phyloP scores from a whole-genome alignment of 2,888 invertebrate genomes.

The Parapristionchus giblindavisi region DNA sequence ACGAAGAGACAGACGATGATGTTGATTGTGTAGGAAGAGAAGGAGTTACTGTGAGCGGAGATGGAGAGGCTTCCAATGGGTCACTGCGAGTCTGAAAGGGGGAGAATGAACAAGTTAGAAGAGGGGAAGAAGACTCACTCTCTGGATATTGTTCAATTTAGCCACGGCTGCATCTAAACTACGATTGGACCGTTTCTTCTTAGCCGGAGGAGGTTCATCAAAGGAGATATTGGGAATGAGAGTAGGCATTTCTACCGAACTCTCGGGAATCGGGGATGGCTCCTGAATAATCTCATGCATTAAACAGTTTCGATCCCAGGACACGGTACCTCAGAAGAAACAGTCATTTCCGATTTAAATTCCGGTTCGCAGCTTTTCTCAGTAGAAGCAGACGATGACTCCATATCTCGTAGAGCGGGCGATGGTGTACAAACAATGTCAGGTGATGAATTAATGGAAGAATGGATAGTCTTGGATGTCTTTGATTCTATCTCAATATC shows the following conservation, averaged over 20 bases:
- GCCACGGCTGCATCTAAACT: conserved; percentile 58
- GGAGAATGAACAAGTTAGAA: no score
- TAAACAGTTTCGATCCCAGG: background rate
- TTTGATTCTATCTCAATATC: background rate
- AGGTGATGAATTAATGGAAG: conserved; percentile 30
- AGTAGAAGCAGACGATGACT: conserved; percentile 16
- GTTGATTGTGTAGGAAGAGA: background rate
- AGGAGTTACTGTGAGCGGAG: background rate
- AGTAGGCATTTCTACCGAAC: background rate
- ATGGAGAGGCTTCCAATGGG: background rate
- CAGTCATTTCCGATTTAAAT: background rate
- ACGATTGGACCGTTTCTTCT: conserved; percentile 35
- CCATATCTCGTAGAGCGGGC: background rate
- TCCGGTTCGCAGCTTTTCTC: conserved; percentile 7
- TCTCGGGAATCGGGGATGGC: background rate
- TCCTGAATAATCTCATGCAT: background rate
- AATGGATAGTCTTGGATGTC: background rate
- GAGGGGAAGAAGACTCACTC: no score
- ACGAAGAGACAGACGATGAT: background rate
- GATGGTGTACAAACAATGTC: background rate
- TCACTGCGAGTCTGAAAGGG: background rate
- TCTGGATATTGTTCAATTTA: conserved; percentile 51
- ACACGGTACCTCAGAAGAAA: no score
- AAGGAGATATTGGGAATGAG: background rate
- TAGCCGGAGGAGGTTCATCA: conserved; percentile 8